Percentiles rank a stretch among this genome's conserved stretches.
phyloP scores from a whole-genome alignment of 2,113 vertebrate species.

The Prunella fulvescens region DNA sequence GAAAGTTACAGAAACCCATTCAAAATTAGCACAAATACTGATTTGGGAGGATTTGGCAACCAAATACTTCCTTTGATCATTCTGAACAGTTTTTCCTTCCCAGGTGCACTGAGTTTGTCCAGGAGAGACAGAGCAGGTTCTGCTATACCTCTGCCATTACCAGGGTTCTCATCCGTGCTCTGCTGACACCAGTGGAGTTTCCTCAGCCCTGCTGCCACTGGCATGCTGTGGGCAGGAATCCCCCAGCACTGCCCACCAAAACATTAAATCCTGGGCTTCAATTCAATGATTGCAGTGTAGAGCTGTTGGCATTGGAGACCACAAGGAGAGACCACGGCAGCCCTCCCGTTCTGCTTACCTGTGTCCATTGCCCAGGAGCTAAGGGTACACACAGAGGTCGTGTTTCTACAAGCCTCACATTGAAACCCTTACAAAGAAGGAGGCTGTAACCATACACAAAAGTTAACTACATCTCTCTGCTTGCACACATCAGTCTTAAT shows the following conservation, averaged over 20 bases:
- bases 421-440: not conserved
- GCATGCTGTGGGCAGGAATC: rapidly evolving
- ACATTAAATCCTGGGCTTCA: not conserved
- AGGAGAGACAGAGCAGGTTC: not conserved
- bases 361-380: not conserved
- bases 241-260: not conserved
- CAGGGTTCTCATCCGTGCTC: rapidly evolving
- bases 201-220: not conserved
- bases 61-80: not conserved
- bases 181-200: not conserved
- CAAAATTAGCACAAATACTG: not conserved
- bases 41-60: not conserved
- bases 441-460: not conserved
- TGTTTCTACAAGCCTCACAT: not conserved
- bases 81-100: not conserved
- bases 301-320: not conserved
- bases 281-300: not conserved
- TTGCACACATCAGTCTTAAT: not conserved
- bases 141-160: not conserved
- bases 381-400: not conserved
- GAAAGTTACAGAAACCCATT: not conserved
- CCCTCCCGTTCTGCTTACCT: not conserved
- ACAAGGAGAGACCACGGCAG: not conserved
- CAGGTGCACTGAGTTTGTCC: not conserved
- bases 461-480: not conserved